Evolutionary conservation across 2,113 vertebrate species (phyloP), one percentile per base, ranked within the genome.

Genomic region (Girardinichthys multiradiatus): DNA sequence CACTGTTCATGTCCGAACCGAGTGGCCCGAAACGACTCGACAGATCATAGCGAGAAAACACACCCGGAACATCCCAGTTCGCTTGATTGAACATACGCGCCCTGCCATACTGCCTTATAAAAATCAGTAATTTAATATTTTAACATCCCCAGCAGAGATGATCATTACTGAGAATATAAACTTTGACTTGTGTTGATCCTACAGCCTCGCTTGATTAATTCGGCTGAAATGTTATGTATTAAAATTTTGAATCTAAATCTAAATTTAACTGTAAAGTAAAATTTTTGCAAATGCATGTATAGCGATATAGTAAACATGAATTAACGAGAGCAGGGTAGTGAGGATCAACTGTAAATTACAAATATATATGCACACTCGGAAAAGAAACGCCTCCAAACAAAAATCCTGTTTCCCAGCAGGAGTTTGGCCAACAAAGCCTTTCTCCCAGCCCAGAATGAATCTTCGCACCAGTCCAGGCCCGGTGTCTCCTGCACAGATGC

Each of bases 381-480:
- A 60, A 69, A 29, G 14, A 48, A 33, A 26, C 5, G 3, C 3
- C 17, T 45, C 42, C 5, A 17, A 42, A 2, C 0, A 79, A 69
- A 59, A 5, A 9, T 3, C 4, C 2, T 0, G 7, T n/a, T n/a
- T n/a, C 68, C 24, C n/a, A 6, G 28, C 72, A 24, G 78, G 31
- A 37, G 78, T 82, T 62, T 37, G 72, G 84, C 84, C 89, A 87
- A 86, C 87, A 87, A n/a, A n/a, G n/a, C 86, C 42, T 70, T 31
- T 74, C 79, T 82, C 57, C 51, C 27, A 15, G 77, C 69, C 83
- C 60, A 19, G 73, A 68, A 48, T 37, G 76, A 75, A 71, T 60
- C 61, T 59, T 64, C 27, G 66, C 84, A 74, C 72, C 21, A 42
- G 75, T 70, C 82, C 82, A 30, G 68, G 74, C 80, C 83, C 19